These are phyloP conservation scores for Hybognathus amarus DNA, from an alignment of 2,797 vertebrate genomes.

Conservation along the genomic window DNA sequence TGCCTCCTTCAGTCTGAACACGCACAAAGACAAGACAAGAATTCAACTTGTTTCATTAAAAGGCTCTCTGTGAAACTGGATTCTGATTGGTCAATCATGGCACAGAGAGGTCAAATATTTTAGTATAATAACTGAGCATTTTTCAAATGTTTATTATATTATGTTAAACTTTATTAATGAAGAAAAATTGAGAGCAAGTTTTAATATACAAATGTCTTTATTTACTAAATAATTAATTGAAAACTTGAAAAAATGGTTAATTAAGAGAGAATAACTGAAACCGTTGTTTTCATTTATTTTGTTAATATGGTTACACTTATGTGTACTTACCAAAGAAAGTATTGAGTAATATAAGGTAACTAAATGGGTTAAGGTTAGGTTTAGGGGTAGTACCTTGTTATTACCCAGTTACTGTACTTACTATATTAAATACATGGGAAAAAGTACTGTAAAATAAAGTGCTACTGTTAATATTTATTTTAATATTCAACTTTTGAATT, in stretches of 20 bases:
- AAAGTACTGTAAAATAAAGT: too few relatives aligned
- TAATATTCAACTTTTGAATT: background rate
- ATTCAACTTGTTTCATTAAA: background rate
- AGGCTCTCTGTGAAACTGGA: background rate
- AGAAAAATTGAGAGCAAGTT: background rate
- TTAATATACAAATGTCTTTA: background rate
- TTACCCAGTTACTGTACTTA: too few relatives aligned
- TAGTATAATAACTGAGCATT: background rate
- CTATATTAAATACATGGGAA: too few relatives aligned
- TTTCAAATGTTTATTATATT: background rate
- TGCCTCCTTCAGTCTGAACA: conserved; percentile 86
- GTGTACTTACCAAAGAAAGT: too few relatives aligned
- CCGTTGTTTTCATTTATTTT: background rate
- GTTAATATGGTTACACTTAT: background rate
- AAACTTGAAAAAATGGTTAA: background rate
- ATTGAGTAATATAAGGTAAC: too few relatives aligned
- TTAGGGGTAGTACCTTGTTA: too few relatives aligned
- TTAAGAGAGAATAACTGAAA: background rate
- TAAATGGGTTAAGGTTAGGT: too few relatives aligned
- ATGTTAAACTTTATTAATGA: background rate
- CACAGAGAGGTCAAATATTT: background rate
- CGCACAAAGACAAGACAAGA: conserved; percentile 19
- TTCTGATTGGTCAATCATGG: background rate
- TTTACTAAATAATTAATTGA: background rate
- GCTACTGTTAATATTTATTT: background rate